Base-by-base conservation (phyloP, 2,113 vertebrate species). In the Macroglossus sobrinus region DNA sequence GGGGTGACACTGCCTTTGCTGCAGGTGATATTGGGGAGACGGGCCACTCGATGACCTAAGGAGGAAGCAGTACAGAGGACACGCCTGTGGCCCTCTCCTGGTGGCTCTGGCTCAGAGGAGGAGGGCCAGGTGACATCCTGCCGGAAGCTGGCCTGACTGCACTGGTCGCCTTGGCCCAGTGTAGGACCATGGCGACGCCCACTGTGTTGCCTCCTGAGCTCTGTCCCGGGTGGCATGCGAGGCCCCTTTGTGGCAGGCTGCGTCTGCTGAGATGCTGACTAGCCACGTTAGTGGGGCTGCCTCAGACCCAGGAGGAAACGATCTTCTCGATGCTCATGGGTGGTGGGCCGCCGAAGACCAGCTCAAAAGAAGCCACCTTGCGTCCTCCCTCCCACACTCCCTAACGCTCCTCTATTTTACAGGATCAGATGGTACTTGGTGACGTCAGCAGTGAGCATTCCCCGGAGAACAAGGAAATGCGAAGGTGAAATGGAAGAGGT, bases 61-160 rank as follows among this genome's bases (percentile, higher is more conserved):
- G 45, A 55, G 28, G 57, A 68, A 79, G 28, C 19, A 14, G 28
- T 5, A 15, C n/a, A n/a, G 72, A 84, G 28, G 74, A 50, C 43
- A 21, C 33, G 7, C 13, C 24, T 86, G 86, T 61, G 35, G n/a
- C n/a, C 33, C 19, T 19, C 38, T n/a, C 33, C 43, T 64, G 15
- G 4, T 3, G 16, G 45, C 72, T 61, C 71, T 55, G 28, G 5
- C 9, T 57, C 30, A n/a, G 76, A 16, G 55, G 35, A 47, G 22
- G 45, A n/a, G 59, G 38, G 33, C 22, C 40, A 28, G 10, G 22
- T 0, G 0, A 13, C 10, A 50, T 38, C 21, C 13, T 35, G 18
- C 13, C 18, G 59, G 57, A 90, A 68, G 45, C 13, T 81, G 84
- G n/a, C 47, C 45, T 59, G 47, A n/a, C 59, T 57, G 33, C 28